Conservation (phyloP, 2,113 vertebrate species). For the Myotis davidii region DNA sequence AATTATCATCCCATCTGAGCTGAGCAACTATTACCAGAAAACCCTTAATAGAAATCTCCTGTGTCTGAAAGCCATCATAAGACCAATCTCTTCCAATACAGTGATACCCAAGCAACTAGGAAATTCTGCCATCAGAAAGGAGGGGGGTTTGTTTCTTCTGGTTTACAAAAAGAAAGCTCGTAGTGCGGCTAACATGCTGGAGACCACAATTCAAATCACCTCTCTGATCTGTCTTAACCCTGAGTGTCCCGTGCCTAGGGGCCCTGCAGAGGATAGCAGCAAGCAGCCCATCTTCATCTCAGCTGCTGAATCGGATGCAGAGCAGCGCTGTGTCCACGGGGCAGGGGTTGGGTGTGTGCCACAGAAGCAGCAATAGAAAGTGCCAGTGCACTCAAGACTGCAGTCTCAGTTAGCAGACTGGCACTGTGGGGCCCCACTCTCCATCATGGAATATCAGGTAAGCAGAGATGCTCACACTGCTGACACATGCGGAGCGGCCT, state of each 20-base stretch:
- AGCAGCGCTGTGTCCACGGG: background rate
- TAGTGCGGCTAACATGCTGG: background rate
- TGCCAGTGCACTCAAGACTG: background rate
- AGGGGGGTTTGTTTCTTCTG: background rate
- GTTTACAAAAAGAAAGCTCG: background rate
- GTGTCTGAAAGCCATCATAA: background rate
- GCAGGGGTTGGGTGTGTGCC: background rate
- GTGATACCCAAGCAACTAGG: background rate
- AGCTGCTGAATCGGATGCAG: background rate
- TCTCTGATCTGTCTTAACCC: background rate
- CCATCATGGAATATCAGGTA: background rate
- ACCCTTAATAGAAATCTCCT: background rate
- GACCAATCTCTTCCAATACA: background rate
- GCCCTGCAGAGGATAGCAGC: background rate
- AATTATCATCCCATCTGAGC: background rate
- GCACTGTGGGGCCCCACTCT: background rate
- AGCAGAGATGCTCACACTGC: background rate
- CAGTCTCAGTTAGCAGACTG: background rate
- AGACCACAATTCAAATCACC: background rate
- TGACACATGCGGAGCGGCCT: background rate
- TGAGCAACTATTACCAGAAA: conserved; percentile 1
- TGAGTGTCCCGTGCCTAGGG: background rate
- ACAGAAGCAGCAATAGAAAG: background rate
- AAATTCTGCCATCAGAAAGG: background rate
- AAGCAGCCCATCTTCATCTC: background rate